Percentiles rank a stretch among this genome's conserved stretches.
Evolutionary conservation across 2,113 vertebrate genomes (phyloP).

Genomic region (Gambusia holbrooki): DNA sequence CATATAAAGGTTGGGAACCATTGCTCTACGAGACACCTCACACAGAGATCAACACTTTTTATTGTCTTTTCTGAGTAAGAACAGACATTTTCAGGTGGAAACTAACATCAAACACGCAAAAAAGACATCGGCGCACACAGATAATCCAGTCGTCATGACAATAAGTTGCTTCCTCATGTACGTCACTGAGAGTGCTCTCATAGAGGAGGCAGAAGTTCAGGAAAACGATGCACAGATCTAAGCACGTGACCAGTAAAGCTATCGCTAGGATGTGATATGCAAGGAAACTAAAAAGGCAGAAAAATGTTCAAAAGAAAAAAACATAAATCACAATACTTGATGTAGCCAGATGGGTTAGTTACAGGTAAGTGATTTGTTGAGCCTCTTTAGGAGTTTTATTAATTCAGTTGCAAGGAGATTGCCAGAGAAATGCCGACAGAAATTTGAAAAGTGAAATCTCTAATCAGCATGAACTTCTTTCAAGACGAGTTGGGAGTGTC

Average conservation of each 20-base stretch:
- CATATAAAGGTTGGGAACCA: too few species aligned
- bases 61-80: slow-evolving; percentile 35
- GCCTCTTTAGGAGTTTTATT: neutral
- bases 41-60: slow-evolving; percentile 20
- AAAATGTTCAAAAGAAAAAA: slow-evolving; percentile 10
- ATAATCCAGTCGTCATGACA: neutral
- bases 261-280: slow-evolving; percentile 7
- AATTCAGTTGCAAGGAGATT: neutral
- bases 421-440: neutral
- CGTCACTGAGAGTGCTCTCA: too few species aligned
- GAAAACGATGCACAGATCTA: slow-evolving; percentile 14
- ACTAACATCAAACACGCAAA: slow-evolving; percentile 16
- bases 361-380: neutral
- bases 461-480: neutral
- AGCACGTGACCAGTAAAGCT: slow-evolving; percentile 1
- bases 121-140: slow-evolving; percentile 46
- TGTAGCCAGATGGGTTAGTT: neutral
- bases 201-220: slow-evolving; percentile 10
- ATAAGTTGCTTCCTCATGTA: neutral
- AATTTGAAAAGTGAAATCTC: neutral
- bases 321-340: neutral
- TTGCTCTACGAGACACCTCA: neutral
- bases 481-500: neutral
- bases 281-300: slow-evolving; percentile 10
- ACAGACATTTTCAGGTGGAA: neutral